Evolutionary conservation across 2,113 vertebrate genomes (phyloP).

Genomic region (Syrmaticus mikado): DNA sequence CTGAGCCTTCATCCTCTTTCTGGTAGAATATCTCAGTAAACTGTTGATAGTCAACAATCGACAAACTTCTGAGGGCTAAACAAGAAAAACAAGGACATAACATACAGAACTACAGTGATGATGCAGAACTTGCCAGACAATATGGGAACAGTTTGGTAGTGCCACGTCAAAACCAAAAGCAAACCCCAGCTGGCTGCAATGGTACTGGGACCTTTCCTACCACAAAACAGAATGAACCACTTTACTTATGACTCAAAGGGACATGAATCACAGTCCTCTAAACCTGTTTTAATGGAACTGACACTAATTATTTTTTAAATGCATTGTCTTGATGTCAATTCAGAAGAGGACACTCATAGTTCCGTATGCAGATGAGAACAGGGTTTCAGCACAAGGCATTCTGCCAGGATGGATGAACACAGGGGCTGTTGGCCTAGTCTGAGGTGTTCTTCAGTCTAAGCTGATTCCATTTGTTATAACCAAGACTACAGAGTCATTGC

Average conservation of each 20-base stretch:
- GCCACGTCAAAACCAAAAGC: neutral
- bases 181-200: neutral
- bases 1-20: neutral
- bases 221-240: neutral
- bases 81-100: neutral
- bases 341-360: neutral
- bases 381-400: neutral
- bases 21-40: neutral
- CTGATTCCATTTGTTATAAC: neutral
- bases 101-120: accelerated
- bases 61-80: neutral
- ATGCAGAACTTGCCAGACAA: neutral
- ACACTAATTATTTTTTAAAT: neutral
- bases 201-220: neutral
- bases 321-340: neutral
- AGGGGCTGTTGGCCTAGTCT: neutral
- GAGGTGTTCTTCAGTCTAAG: neutral
- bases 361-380: neutral
- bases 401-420: neutral
- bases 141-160: neutral
- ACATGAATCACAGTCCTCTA: neutral
- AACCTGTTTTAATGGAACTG: neutral
- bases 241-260: neutral
- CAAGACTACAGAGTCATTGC: neutral
- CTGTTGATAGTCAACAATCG: neutral